phyloP scores from a whole-genome alignment of 2,888 invertebrate genomes.

The Sesia bembeciformis region DNA sequence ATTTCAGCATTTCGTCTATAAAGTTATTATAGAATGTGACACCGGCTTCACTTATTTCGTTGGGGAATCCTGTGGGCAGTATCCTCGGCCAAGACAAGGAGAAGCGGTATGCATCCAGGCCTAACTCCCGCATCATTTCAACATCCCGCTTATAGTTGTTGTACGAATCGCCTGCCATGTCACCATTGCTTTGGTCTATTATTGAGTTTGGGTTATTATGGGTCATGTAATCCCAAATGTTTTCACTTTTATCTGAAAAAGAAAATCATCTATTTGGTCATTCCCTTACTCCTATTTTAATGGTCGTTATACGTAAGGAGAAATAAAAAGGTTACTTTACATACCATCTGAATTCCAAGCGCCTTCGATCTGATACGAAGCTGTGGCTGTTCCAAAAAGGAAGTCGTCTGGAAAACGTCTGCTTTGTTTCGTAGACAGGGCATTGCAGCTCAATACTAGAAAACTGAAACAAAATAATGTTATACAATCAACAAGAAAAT shows the following conservation, averaged over 20 bases:
- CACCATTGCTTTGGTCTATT: constrained; percentile 46
- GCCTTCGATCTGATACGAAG: constrained; percentile 30
- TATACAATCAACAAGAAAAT: too few relatives aligned
- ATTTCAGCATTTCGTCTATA: constrained; percentile 70
- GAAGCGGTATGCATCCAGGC: constrained; percentile 71
- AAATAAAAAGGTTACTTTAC: too few relatives aligned
- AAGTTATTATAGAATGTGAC: constrained; percentile 77
- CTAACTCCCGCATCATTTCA: constrained; percentile 47
- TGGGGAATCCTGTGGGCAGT: constrained; percentile 72
- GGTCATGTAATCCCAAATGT: constrained; percentile 68
- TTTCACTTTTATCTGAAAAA: constrained; percentile 70
- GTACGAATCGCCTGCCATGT: constrained; percentile 79
- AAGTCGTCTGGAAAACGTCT: constrained; percentile 9
- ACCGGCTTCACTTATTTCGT: constrained; percentile 71
- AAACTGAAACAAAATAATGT: too few relatives aligned
- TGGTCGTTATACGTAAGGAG: too few relatives aligned
- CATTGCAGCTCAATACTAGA: too few relatives aligned
- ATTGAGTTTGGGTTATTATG: constrained; percentile 32
- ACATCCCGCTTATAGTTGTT: constrained; percentile 73
- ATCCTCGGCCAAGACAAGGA: constrained; percentile 79
- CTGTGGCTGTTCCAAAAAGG: constrained; percentile 24
- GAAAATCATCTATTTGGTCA: constrained; percentile 2
- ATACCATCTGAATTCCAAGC: constrained; percentile 32
- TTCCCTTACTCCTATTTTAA: too few relatives aligned
- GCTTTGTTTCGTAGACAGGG: background rate